phyloP scores from a whole-genome alignment of 2,888 invertebrate genomes.

The Autographa pulchrina region DNA sequence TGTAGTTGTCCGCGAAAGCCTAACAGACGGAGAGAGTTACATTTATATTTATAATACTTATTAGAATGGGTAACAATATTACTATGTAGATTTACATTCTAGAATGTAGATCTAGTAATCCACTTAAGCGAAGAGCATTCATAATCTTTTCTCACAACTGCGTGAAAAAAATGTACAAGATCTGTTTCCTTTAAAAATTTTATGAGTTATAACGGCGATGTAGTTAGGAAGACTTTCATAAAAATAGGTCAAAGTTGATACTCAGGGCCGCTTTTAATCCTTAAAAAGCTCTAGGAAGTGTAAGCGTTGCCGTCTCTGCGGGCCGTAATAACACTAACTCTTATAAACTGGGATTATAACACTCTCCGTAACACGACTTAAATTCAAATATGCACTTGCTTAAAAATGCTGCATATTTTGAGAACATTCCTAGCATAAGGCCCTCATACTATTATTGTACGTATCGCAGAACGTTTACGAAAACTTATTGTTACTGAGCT shows the following conservation, averaged over 20 bases:
- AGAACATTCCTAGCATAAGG: constrained; percentile 54
- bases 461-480: constrained; percentile 11
- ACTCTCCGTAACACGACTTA: constrained; percentile 74
- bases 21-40: too few relatives aligned
- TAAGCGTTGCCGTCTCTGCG: constrained; percentile 70
- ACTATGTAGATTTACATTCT: too few relatives aligned
- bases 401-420: constrained; percentile 70
- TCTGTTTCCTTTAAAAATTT: constrained; percentile 11
- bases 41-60: too few relatives aligned
- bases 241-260: constrained; percentile 59
- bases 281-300: constrained; percentile 71
- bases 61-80: too few relatives aligned
- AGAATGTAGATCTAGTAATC: neutral
- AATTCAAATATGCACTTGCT: constrained; percentile 77
- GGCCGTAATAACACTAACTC: constrained; percentile 80
- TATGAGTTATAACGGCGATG: constrained; percentile 27
- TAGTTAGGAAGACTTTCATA: constrained; percentile 37
- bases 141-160: constrained; percentile 9
- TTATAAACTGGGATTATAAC: constrained; percentile 78
- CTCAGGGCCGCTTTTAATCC: constrained; percentile 70
- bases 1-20: too few relatives aligned
- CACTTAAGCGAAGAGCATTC: constrained; percentile 13
- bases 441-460: constrained; percentile 31
- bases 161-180: constrained; percentile 25
- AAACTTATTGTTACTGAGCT: constrained; percentile 8